These are phyloP conservation scores for Solenodon paradoxus DNA, from an alignment of 2,113 vertebrate species.

Conservation along the genomic window DNA sequence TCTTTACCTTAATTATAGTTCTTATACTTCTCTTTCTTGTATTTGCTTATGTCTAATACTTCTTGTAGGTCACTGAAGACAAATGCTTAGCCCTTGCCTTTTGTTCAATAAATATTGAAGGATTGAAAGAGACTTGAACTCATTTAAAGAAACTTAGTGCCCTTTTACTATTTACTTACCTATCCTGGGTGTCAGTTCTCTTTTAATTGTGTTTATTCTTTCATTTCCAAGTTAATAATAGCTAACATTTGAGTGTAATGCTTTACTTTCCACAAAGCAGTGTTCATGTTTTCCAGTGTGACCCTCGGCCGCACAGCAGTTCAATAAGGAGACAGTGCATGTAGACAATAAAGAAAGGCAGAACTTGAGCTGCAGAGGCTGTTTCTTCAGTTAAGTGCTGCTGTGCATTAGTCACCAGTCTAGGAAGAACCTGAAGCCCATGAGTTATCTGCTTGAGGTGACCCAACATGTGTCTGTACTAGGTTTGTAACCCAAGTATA, in stretches of 20 bases:
- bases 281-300: background rate
- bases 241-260: background rate
- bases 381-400: background rate
- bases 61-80: constrained; percentile 52
- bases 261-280: constrained; percentile 28
- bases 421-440: background rate
- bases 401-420: background rate
- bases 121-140: constrained; percentile 40
- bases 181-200: constrained; percentile 23
- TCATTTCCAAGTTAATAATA: constrained; percentile 48
- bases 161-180: constrained; percentile 61
- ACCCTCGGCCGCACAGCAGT: background rate
- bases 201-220: constrained; percentile 54
- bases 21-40: constrained; percentile 34
- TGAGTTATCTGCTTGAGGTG: background rate
- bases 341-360: background rate
- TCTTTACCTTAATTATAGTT: constrained; percentile 49
- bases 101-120: constrained; percentile 61
- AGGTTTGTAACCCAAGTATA: background rate
- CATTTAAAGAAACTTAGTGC: constrained; percentile 53
- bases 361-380: background rate
- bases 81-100: constrained; percentile 41
- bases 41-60: constrained; percentile 47
- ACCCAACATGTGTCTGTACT: background rate
- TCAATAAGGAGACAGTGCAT: background rate